Percentiles rank a stretch among this genome's conserved stretches.
These are phyloP conservation scores for Avahi laniger DNA, from an alignment of 2,797 vertebrate species.

Conservation along the genomic window DNA sequence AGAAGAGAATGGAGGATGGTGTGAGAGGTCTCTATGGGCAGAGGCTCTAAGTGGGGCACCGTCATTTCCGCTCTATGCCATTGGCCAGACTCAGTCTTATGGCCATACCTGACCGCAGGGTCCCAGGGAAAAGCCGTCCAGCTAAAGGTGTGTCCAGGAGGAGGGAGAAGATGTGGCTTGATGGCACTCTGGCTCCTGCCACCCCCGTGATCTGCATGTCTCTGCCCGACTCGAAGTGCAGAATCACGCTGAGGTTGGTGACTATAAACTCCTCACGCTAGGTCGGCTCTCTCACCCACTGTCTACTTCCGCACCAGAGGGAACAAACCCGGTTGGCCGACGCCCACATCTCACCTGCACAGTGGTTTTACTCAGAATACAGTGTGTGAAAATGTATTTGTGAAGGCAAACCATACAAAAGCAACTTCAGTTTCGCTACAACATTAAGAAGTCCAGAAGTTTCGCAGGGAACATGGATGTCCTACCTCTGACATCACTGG, in stretches of 20 bases:
- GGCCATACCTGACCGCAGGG: not conserved
- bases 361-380: not conserved
- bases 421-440: not conserved
- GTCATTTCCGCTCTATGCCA: not conserved
- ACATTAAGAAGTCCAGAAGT: not conserved
- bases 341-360: not conserved
- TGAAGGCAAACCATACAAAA: not conserved
- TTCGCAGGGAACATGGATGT: not conserved
- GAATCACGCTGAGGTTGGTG: not conserved
- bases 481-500: not conserved
- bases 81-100: not conserved
- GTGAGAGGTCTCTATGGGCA: not conserved
- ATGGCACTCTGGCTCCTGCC: not conserved
- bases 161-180: fast-evolving
- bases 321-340: no score
- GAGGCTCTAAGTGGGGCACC: fast-evolving
- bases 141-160: not conserved
- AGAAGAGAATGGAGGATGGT: not conserved
- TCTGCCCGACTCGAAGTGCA: not conserved
- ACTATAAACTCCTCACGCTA: not conserved
- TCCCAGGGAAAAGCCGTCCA: not conserved
- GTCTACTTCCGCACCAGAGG: not conserved
- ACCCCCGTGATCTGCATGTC: not conserved
- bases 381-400: not conserved
- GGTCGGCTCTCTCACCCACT: not conserved